Evolutionary conservation across 2,888 invertebrate genomes (phyloP), one percentile per base, ranked within the genome.

Genomic region (Alviniconcha strummeri): DNA sequence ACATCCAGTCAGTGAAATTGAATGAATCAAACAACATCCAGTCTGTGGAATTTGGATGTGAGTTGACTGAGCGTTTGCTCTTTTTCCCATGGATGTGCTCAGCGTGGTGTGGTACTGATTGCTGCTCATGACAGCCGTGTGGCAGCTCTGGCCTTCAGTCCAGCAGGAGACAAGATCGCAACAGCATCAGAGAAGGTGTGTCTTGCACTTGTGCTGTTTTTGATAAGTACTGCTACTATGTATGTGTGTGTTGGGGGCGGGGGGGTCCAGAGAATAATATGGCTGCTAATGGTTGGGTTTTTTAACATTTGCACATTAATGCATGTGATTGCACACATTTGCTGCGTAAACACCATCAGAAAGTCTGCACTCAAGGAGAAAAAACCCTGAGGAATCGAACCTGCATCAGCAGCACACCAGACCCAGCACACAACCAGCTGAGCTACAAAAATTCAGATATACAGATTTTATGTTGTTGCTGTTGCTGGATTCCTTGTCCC

Each of bases 21-120:
- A 36, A 36, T 36, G 36, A 36, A 36, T 36, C 1, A 36, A 36
- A 36, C 36, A 36, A 36, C 36, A 36, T 36, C 36, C 36, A 36
- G 36, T 36, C 36, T 0, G 36, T 36, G 36, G 36, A 36, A 36
- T 36, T 36, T 36, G 36, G 36, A 36, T 36, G 36, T 3, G 36
- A 36, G 36, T 36, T 36, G 36, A 36, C 36, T 36, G 36, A 36
- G 36, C 36, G 36, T 74, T 74, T 72, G 19, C 36, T 54, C 13
- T 74, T 15, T 74, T 9, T 74, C 11, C 52, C 52, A 13, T 74
- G 36, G 36, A 36, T 36, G 19, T 74, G 36, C 9, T 74, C 69
- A 98, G 96, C 97, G 98, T 95, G 98, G 99, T 81, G 98, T 98
- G 94, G 97, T 97, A 90, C 98, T 98, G 96, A 97, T 99, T 93